Evolutionary conservation across 2,113 vertebrate species (phyloP), one percentile per base, ranked within the genome.

Genomic region (Toxotes jaculatrix): DNA sequence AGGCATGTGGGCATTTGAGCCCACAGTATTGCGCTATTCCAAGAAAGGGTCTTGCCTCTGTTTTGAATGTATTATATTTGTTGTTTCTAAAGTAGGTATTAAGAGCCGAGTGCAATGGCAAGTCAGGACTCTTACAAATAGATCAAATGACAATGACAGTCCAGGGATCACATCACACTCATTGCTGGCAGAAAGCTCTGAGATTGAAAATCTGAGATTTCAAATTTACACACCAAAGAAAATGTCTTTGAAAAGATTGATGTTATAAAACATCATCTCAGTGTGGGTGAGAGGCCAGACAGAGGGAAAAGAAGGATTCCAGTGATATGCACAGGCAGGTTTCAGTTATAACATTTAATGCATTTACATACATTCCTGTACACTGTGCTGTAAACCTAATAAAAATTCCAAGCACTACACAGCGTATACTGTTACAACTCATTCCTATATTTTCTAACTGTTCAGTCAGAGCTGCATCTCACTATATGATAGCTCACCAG

Each of bases 131-230:
- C 31, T 77, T 53, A 65, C 43, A 77, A 70, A 55, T 23, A 16
- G 42, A 75, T 83, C 55, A 42, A 23, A 83, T 79, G 38, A 65
- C 61, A 80, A 32, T 59, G 23, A 47, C 16, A 64, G 7, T 36
- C 51, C 7, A 31, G n/a, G n/a, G 49, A 57, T 75, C 32, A 38
- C 6, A 47, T 59, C 27, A 45, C 60, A 60, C 5, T 64, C 19
- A 2, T 23, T 14, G 12, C 61, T 34, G 16, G 57, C 31, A 43
- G 11, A 23, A 27, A 47, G n/a, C 63, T 69, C 34, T 14, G 11
- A 40, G 43, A 4, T 61, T 16, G 8, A 38, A 61, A 11, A 7
- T 49, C 38, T 14, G 34, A 12, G 2, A 74, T 49, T 68, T 70
- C 19, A 38, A 7, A 51, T 79, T 43, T 36, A 27, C 13, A 73